These are phyloP conservation scores for Entomobrya proxima DNA, from an alignment of 2,888 invertebrate species.

Conservation along the genomic window DNA sequence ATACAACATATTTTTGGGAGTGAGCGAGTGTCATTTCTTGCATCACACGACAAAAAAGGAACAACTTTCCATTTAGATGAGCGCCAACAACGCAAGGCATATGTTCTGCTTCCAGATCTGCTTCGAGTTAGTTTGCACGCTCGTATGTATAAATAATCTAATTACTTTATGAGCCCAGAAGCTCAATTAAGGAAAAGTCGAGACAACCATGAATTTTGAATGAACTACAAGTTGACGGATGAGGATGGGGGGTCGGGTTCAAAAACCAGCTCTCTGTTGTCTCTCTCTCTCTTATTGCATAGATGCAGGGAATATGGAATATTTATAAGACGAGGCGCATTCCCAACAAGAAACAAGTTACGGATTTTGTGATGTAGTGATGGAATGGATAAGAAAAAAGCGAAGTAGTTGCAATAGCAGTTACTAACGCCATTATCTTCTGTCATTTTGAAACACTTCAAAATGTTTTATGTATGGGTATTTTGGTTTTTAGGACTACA, in stretches of 20 bases:
- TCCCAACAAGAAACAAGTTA: not conserved
- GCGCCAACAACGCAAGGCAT: not conserved
- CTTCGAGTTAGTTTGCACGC: not conserved
- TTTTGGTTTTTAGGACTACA: not conserved
- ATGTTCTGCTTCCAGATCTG: not conserved
- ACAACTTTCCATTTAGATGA: constrained; percentile 12
- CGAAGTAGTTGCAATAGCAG: constrained; percentile 17
- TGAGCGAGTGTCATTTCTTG: not conserved
- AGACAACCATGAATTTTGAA: constrained; percentile 63
- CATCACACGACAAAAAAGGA: constrained; percentile 25
- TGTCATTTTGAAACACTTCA: not conserved
- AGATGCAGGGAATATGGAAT: constrained; percentile 19
- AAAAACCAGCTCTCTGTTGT: not conserved
- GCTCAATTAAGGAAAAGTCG: constrained; percentile 67
- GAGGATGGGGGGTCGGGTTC: constrained; percentile 38
- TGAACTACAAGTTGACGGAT: constrained; percentile 60
- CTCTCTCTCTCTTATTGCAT: not conserved
- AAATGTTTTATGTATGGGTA: not conserved
- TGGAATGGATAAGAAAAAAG: not conserved
- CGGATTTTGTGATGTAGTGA: not conserved
- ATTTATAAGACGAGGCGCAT: constrained; percentile 19
- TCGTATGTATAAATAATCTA: constrained; percentile 59
- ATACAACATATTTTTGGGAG: not conserved
- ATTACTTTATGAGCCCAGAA: constrained; percentile 67
- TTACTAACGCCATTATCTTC: constrained; percentile 18